A percentile compares a stretch with the other conserved stretches of the same genome.
phyloP scores from a whole-genome alignment of 2,113 vertebrate genomes.

The Serinus canaria region DNA sequence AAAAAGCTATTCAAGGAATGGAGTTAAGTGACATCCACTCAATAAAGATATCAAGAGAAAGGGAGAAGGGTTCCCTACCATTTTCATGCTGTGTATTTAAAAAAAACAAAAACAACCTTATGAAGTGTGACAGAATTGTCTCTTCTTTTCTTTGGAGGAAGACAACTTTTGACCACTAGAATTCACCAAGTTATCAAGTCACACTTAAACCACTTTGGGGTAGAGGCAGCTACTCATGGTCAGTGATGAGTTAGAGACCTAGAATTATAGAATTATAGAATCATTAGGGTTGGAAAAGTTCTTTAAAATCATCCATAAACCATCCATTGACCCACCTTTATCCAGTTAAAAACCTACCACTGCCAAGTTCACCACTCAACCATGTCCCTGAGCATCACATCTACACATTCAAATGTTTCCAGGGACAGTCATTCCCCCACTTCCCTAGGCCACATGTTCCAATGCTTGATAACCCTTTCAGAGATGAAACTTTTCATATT shows the following conservation, averaged over 20 bases:
- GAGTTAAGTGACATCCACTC: not conserved
- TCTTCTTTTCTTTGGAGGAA: not conserved
- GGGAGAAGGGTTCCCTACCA: not conserved
- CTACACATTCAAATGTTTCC: accelerated
- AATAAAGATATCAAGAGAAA: not conserved
- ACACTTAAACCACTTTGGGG: not conserved
- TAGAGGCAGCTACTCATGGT: not conserved
- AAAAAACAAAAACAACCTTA: not conserved
- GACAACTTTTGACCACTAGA: not conserved
- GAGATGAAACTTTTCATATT: not conserved
- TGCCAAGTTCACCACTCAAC: not conserved
- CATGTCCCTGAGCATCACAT: not conserved
- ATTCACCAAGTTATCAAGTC: not conserved
- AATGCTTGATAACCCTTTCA: not conserved
- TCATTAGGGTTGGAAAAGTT: not conserved
- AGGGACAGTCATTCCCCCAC: not conserved
- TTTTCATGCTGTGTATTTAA: not conserved
- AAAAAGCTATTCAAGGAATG: not conserved
- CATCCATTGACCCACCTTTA: not conserved
- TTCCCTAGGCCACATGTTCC: not conserved
- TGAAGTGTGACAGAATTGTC: not conserved
- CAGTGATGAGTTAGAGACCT: not conserved
- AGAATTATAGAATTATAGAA: not conserved
- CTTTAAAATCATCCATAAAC: no score
- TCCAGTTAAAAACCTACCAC: not conserved